Evolutionary conservation across 2,797 vertebrate genomes (phyloP), one percentile per base, ranked within the genome.

Genomic region (Channallabes apus): DNA sequence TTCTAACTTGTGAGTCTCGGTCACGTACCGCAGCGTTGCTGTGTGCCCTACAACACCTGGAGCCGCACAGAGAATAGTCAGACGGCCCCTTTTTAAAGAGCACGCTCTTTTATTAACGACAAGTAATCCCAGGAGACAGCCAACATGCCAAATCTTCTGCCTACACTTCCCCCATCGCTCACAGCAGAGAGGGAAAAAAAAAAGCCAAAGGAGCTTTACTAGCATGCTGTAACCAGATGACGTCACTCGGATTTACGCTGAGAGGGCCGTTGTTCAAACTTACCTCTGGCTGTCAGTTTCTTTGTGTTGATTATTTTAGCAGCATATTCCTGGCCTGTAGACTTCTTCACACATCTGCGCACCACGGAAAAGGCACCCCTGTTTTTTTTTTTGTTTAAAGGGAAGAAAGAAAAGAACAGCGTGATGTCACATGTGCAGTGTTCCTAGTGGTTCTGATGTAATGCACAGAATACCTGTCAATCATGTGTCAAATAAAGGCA

Each of bases 261-360:
- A 76, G 6, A 22, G 15, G 38, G 61, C 59, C 73, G 54, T 32
- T 11, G 22, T 6, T 38, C 22, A 22, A 41, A 90, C 94, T 95
- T 94, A 99, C 98, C 98, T 96, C 98, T 97, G 88, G 98, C 98
- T 89, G 98, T 99, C 89, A 99, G 94, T 92, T 99, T 99, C 96
- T 99, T 99, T 91, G 98, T 99, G 94, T 99, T 99, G 94, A 99
- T 99, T 91, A 99, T 99, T 96, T 99, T 99, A 94, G 98, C 98
- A 94, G 98, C 98, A 94, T 97, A 99, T 91, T 99, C 98, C 93
- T 99, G 98, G 88, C 97, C 97, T 75, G 98, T 97, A 86, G 95
- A 97, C 94, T 98, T 99, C 95, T 99, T 99, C 90, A 99, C 97
- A 93, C 98, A 99, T 95, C 98, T 97, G 93, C 98, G 97, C 92